These are phyloP conservation scores for Pteronotus mesoamericanus DNA, from an alignment of 2,797 vertebrate genomes.

Conservation along the genomic window DNA sequence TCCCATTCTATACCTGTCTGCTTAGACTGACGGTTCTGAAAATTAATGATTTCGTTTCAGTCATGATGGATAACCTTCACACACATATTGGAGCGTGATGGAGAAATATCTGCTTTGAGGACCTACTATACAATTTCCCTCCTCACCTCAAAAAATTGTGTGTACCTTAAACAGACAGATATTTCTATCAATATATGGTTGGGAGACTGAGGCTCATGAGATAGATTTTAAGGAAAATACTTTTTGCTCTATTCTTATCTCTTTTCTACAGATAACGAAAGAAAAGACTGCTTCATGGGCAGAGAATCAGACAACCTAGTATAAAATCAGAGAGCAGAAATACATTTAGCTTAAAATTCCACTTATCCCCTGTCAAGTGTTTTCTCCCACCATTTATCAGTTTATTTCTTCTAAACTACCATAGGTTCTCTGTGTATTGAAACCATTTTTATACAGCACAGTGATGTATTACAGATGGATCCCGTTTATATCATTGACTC, in stretches of 20 bases:
- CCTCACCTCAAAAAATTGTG: slow-evolving; percentile 49
- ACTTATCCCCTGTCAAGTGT: slow-evolving; percentile 51
- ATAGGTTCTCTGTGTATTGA: not conserved
- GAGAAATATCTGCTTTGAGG: slow-evolving; percentile 74
- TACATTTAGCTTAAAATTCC: slow-evolving; percentile 25
- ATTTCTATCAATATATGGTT: slow-evolving; percentile 73
- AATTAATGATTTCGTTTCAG: slow-evolving; percentile 75
- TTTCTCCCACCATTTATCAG: slow-evolving; percentile 40
- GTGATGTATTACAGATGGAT: not conserved
- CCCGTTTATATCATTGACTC: not conserved
- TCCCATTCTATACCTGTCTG: slow-evolving; percentile 52
- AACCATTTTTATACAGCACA: not conserved
- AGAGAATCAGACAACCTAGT: slow-evolving; percentile 70
- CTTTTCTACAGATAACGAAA: slow-evolving; percentile 68
- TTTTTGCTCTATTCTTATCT: slow-evolving; percentile 71
- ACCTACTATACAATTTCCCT: slow-evolving; percentile 74
- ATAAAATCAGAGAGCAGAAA: slow-evolving; percentile 68
- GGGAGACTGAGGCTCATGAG: slow-evolving; percentile 74
- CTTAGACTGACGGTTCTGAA: slow-evolving; percentile 71
- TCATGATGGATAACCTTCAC: slow-evolving; percentile 70
- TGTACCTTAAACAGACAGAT: slow-evolving; percentile 58
- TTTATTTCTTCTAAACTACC: not conserved
- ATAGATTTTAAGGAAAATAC: slow-evolving; percentile 69
- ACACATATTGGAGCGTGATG: slow-evolving; percentile 72
- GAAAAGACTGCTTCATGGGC: slow-evolving; percentile 62